Base-by-base conservation (phyloP, 2,888 invertebrate species). In the Smittia sp. region DNA sequence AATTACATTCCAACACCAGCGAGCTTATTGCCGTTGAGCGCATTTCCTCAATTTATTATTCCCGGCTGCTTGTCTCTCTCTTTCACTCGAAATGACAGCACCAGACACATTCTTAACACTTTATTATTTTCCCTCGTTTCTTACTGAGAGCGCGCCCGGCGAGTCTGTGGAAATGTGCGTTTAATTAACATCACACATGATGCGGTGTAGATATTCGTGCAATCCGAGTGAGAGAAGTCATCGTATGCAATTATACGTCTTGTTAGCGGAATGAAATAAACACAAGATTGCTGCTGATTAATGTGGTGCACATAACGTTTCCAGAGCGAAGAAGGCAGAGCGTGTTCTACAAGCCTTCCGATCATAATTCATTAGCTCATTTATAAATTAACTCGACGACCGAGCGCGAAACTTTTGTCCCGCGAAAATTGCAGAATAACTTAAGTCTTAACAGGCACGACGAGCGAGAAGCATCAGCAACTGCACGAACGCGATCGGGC, bases 11-110 rank as follows among this genome's bases (percentile, higher is more conserved):
- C 20, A 20, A 65, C 65, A 32, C 27, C 65, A 65, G 6, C 32
- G 32, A 65, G 32, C 20, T 58, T 13, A 15, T 46, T 46, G 11
- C 46, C n/a, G 68, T 54, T 25, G 15, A 54, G 9, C 24, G 54
- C 69, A 70, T 70, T 70, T 70, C 69, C 69, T 70, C 46, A 70
- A 70, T 70, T 70, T 54, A 70, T 70, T 46, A 70, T 70, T 25
- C 58, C 22, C 58, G 58, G 58, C 58, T 58, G 65, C 65, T 65
- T 32, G 69, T 70, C 69, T 25, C 58, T 58, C 46, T 70, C 22
- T 58, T 58, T 58, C 58, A 58, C 11, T 70, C 52, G 54, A 54
- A 69, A n/a, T 70, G 69, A 70, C 69, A 70, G 54, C 54, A 27
- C 32, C 69, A 70, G 69, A 70, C 69, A 68, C 68, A 39, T 39